Evolutionary conservation across 2,888 invertebrate species (phyloP).

Genomic region (Drosophila melanosoma): DNA sequence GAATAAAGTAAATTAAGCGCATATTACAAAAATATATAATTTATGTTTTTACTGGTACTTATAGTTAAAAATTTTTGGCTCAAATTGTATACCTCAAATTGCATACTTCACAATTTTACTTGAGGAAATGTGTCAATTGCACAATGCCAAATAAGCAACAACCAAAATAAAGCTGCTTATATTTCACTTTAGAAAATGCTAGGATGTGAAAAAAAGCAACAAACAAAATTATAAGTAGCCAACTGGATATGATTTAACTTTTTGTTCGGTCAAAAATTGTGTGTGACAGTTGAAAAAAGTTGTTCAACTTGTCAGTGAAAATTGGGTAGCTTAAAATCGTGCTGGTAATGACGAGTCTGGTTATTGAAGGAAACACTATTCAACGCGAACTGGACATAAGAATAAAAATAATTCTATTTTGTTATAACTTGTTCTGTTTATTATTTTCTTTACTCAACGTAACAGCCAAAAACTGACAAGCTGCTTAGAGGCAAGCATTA

Average conservation of each 20-base stretch:
- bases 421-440: background rate
- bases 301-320: background rate
- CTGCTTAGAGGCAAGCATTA: slow-evolving; percentile 1
- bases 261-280: background rate
- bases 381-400: background rate
- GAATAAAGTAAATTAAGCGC: background rate
- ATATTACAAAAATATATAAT: background rate
- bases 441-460: background rate
- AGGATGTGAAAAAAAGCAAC: background rate
- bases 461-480: background rate
- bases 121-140: background rate
- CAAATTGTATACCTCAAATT: background rate
- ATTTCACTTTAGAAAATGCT: background rate
- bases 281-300: background rate
- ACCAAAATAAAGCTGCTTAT: background rate
- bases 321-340: background rate
- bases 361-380: background rate
- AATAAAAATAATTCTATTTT: background rate
- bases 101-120: background rate
- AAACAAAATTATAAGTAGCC: background rate
- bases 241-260: background rate
- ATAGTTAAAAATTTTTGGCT: background rate
- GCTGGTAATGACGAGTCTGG: background rate
- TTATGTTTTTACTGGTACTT: background rate
- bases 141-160: background rate